These are phyloP conservation scores for Hydropsyche tenuis DNA, from an alignment of 1,140 invertebrate genomes.

Conservation along the genomic window DNA sequence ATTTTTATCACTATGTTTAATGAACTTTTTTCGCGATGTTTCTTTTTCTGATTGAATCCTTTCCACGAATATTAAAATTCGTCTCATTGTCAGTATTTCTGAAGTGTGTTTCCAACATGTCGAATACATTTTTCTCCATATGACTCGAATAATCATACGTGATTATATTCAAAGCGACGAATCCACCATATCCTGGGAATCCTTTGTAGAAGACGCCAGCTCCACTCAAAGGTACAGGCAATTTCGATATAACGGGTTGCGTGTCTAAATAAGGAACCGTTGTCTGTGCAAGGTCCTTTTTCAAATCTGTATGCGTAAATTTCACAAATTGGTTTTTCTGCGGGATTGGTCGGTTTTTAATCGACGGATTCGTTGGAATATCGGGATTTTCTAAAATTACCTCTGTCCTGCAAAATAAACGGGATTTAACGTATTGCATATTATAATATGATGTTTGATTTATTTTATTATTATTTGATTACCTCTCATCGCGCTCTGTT, in stretches of 20 bases:
- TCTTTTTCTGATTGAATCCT: no score
- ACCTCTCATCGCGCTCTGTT: slow-evolving; percentile 60
- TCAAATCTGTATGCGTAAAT: slow-evolving; percentile 75
- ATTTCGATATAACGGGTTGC: slow-evolving; percentile 71
- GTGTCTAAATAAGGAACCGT: slow-evolving; percentile 85
- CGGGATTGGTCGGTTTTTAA: slow-evolving; percentile 69
- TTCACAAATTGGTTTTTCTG: slow-evolving; percentile 76
- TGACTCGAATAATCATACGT: slow-evolving; percentile 71
- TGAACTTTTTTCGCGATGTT: no score
- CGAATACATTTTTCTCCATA: not conserved
- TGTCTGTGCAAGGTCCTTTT: slow-evolving; percentile 81
- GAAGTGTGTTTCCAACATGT: no score
- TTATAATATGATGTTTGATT: no score
- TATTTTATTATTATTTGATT: slow-evolving; percentile 1
- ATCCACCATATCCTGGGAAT: slow-evolving; percentile 73
- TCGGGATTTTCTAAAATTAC: slow-evolving; percentile 69
- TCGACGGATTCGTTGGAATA: slow-evolving; percentile 67
- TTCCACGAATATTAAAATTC: no score
- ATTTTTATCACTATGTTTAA: no score
- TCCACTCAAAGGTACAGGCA: slow-evolving; percentile 66
- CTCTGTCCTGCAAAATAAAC: slow-evolving; percentile 59
- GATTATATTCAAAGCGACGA: slow-evolving; percentile 75
- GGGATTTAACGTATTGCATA: no score
- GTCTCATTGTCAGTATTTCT: no score
- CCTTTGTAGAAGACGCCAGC: slow-evolving; percentile 84